Conservation (phyloP, 2,113 vertebrate genomes). For the Brachyhypopomus gauderio region DNA sequence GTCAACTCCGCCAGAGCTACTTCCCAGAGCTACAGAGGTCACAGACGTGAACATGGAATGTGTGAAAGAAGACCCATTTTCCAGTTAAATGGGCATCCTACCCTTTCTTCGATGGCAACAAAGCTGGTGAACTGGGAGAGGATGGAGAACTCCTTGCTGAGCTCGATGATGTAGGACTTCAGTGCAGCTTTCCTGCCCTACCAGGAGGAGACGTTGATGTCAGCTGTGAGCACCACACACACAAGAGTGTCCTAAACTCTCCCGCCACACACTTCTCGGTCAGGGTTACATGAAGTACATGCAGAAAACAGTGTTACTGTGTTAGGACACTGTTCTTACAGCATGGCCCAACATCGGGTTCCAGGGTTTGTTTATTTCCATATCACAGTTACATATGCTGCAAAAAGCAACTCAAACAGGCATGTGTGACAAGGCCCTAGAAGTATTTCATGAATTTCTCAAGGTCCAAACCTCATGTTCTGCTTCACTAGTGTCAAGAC, state of each 20-base stretch:
- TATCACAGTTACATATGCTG: neutral
- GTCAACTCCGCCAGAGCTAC: neutral
- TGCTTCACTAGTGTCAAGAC: constrained; percentile 74
- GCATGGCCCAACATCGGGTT: too few species aligned
- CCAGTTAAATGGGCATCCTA: constrained; percentile 60
- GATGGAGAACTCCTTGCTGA: constrained; percentile 86
- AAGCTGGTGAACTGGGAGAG: constrained; percentile 90
- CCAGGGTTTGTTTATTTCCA: neutral
- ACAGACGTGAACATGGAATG: neutral
- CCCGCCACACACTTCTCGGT: too few species aligned
- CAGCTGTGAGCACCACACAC: neutral
- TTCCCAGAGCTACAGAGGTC: neutral
- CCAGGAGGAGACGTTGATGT: neutral
- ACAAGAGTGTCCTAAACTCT: too few species aligned
- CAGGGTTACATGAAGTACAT: too few species aligned
- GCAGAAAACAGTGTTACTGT: too few species aligned
- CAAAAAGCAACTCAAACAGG: neutral
- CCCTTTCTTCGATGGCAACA: constrained; percentile 86
- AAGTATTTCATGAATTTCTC: neutral
- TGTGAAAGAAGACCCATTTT: neutral
- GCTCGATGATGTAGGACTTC: constrained; percentile 79
- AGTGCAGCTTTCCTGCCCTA: constrained; percentile 83
- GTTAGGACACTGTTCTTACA: neutral
- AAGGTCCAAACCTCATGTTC: constrained; percentile 80
- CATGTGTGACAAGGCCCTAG: neutral